Conservation (phyloP, 35 echinoderm and acorn worm species). For the Apostichopus parvimensis region DNA sequence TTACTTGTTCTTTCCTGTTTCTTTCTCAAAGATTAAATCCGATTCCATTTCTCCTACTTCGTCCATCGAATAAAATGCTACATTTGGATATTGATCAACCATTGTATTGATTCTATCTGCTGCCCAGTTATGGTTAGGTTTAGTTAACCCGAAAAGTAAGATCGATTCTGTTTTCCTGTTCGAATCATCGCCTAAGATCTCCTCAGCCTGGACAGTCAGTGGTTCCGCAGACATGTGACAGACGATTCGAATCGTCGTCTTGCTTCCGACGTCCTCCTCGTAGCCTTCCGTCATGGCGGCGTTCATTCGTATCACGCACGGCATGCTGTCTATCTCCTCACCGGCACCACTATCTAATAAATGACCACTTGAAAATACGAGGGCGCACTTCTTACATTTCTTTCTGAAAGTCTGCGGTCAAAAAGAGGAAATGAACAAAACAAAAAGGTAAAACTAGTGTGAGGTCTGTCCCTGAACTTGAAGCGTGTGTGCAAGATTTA, state of each 20-base stretch:
- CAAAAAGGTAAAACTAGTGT: too few relatives aligned
- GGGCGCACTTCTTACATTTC: conserved; percentile 83
- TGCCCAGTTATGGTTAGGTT: conserved; percentile 64
- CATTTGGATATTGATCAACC: conserved; percentile 56
- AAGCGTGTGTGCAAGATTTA: too few relatives aligned
- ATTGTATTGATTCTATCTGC: conserved; percentile 57
- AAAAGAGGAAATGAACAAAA: not conserved
- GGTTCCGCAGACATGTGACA: conserved; percentile 75
- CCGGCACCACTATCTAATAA: conserved; percentile 70
- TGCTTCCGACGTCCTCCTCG: conserved; percentile 78
- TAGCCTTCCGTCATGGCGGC: conserved; percentile 68
- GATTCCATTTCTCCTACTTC: conserved; percentile 78
- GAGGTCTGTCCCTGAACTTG: too few relatives aligned
- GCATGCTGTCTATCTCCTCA: conserved; percentile 79
- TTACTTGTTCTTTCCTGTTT: conserved; percentile 90
- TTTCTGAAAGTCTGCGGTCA: conserved; percentile 55
- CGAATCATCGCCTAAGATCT: conserved; percentile 29
- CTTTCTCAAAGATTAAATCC: conserved; percentile 81
- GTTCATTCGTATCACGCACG: conserved; percentile 97
- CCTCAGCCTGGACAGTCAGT: conserved; percentile 46
- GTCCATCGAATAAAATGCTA: conserved; percentile 75
- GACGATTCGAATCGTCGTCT: conserved; percentile 82
- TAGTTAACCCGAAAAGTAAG: conserved; percentile 66
- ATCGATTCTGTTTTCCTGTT: conserved; percentile 59
- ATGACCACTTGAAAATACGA: conserved; percentile 79